Base-by-base conservation (phyloP, 2,888 invertebrate species). In the Cantharis rustica region DNA sequence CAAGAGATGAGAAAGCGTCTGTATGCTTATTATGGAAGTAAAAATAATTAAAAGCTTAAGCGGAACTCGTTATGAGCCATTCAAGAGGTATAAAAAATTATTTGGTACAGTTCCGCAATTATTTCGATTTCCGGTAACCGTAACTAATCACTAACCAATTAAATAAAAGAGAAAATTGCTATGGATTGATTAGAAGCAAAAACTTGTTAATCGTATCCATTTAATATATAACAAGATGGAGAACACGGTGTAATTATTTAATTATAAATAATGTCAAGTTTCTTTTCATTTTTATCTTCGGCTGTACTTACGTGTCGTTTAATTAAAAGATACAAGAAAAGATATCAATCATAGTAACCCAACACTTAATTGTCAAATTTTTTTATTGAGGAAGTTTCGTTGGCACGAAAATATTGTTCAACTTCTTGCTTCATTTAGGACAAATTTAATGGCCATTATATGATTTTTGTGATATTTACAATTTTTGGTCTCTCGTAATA, bases 1-100 rank as follows among this genome's bases (percentile, higher is more conserved):
- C 71, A 68, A 26, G 68, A 71, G 75, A 71, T 68, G 75, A 75
- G 75, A 75, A 75, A 75, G 75, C 71, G 71, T 47, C 66, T 68
- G 68, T 71, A 66, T 66, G 64, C 64, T 66, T 66, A 68, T 75
- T 75, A 61, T 75, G 31, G 64, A 16, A 69, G 73, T 63, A 23
- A 23, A 17, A 66, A 66, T 66, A 66, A 66, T 66, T 66, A 66
- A 66, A 66, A 66, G 23, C 2, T 20, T 66, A 66, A 23, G 64
- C 64, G 64, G 64, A 66, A 66, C 64, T 66, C 64, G 23, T 66
- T 66, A 66, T 23, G 23, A 20, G 17, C 64, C 64, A 66, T 66
- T 66, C 20, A 66, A 66, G 23, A 66, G 13, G 10, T 66, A 66
- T 20, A 66, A 66, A 66, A 66, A 66, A 66, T 66, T 66, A 66